These are phyloP conservation scores for Hydrolagus affinis DNA, from an alignment of 2,113 vertebrate species.

Conservation along the genomic window DNA sequence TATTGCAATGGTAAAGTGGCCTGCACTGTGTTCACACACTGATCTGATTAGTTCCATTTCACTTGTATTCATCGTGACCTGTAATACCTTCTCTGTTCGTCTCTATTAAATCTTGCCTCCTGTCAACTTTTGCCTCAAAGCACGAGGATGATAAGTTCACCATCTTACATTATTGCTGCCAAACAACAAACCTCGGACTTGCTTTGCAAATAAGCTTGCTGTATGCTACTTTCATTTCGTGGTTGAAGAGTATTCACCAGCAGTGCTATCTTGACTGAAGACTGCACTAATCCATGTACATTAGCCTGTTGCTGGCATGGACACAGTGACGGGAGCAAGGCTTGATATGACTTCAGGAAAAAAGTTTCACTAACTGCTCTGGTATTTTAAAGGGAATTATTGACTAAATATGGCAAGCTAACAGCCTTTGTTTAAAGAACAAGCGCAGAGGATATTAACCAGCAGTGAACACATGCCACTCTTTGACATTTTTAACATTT, in stretches of 20 bases:
- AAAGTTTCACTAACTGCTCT: background rate
- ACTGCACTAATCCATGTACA: background rate
- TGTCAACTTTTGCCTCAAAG: background rate
- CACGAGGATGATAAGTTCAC: background rate
- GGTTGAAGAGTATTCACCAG: background rate
- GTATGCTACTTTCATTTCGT: background rate
- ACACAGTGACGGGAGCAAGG: background rate
- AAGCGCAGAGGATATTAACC: background rate
- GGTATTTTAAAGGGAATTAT: background rate
- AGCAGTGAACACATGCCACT: background rate
- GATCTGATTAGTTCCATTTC: conserved; percentile 12
- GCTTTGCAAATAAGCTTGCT: background rate
- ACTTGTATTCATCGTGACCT: background rate
- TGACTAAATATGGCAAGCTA: background rate
- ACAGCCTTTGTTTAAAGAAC: conserved; percentile 5
- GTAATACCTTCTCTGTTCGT: background rate
- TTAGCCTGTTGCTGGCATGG: background rate
- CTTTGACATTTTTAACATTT: conserved; percentile 9
- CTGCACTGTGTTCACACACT: background rate
- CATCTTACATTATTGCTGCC: background rate
- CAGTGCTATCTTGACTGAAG: background rate
- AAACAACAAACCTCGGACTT: background rate
- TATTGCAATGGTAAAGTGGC: background rate
- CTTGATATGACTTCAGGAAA: background rate
- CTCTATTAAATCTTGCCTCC: background rate